A percentile compares a stretch with the other conserved stretches of the same genome.
phyloP scores from a whole-genome alignment of 2,113 vertebrate genomes.

The Epinephelus lanceolatus region DNA sequence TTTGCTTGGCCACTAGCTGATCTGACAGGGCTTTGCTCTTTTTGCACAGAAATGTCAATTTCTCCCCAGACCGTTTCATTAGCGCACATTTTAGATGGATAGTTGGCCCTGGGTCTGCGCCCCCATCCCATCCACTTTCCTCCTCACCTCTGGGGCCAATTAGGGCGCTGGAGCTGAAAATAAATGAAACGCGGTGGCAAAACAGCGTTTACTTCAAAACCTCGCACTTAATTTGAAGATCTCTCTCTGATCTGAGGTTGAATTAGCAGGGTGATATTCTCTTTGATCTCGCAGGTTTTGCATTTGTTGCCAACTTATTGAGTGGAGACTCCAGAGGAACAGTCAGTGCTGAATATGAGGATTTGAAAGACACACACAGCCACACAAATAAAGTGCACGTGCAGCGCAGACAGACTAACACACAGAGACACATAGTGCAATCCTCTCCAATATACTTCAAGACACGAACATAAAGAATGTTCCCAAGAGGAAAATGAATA shows the following conservation, averaged over 20 bases:
- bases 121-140: slow-evolving; percentile 54
- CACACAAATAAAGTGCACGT: background rate
- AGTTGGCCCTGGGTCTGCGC: slow-evolving; percentile 48
- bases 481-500: background rate
- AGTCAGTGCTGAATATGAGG: background rate
- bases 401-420: background rate
- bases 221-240: slow-evolving; percentile 70
- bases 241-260: slow-evolving; percentile 73
- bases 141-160: slow-evolving; percentile 79
- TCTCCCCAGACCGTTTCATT: slow-evolving; percentile 71
- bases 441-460: background rate
- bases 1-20: slow-evolving; percentile 25
- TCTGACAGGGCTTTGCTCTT: slow-evolving; percentile 53
- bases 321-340: slow-evolving; percentile 53
- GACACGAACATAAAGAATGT: background rate
- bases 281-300: slow-evolving; percentile 71
- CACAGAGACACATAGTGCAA: background rate
- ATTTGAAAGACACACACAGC: background rate
- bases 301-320: slow-evolving; percentile 69
- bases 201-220: slow-evolving; percentile 79
- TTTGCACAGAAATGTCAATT: slow-evolving; percentile 66
- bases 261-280: slow-evolving; percentile 69
- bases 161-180: slow-evolving; percentile 67
- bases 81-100: slow-evolving; percentile 65
- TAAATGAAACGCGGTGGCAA: slow-evolving; percentile 73